Evolutionary conservation across 2,113 vertebrate genomes (phyloP), one percentile per base, ranked within the genome.

Genomic region (Manacus vitellinus): DNA sequence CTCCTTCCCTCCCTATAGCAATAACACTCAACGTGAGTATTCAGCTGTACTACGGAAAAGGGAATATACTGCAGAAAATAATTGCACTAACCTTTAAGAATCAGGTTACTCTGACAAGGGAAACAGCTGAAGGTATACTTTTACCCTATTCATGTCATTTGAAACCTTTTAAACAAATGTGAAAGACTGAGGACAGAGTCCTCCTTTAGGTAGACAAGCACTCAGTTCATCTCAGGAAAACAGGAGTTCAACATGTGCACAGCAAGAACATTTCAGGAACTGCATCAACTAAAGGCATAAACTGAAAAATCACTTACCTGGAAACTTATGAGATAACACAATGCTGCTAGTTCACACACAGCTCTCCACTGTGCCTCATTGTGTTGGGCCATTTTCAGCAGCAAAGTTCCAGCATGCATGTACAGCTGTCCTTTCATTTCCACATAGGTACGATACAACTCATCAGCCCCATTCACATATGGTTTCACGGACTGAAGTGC

Each of bases 401-500:
- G 98, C 84, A 99, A 97, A 22, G 98, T 98, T 54, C 98, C 99
- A 67, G 99, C 98, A 75, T 99, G 98, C 97, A 99, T 95, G 97
- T 99, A 99, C 14, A 99, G 98, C 89, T 99, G 99, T 63, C 98
- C 99, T 91, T 97, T 98, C 97, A 99, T 98, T 97, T 99, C 99
- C 82, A 96, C 85, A 89, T 99, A 99, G 37, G 98, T 96, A 89
- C 98, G 97, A 75, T 96, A 98, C 33, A 99, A 96, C 33, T 99
- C 99, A 6, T 99, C 99, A 55, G 97, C 96, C 43, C 77, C 97
- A 44, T 46, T 86, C 65, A 98, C 97, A 8, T 97, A 93, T 0
- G 97, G 97, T 76, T 98, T 98, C 90, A 99, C 93, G 7, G 96
- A 98, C 89, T 99, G 98, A 98, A 99, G 99, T 8, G 96, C 97